Percentiles rank a stretch among this genome's conserved stretches.
phyloP scores from a whole-genome alignment of 2,113 vertebrate species.

The Cheilinus undulatus region DNA sequence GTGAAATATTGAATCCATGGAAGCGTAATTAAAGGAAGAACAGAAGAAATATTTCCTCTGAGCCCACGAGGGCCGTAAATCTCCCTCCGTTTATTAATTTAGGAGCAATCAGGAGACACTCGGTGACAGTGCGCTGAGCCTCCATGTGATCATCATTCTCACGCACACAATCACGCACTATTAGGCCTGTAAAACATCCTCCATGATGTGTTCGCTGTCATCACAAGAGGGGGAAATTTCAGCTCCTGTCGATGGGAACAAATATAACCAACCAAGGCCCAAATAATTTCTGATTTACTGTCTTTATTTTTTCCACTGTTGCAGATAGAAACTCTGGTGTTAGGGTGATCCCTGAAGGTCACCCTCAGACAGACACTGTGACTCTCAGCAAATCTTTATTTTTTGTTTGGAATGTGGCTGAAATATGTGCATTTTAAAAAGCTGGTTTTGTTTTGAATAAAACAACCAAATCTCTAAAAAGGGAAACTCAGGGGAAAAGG shows the following conservation, averaged over 20 bases:
- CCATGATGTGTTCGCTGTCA: slow-evolving; percentile 25
- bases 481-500: no score
- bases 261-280: not conserved
- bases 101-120: slow-evolving; percentile 24
- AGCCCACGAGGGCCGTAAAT: slow-evolving; percentile 32
- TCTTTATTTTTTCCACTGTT: not conserved
- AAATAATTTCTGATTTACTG: not conserved
- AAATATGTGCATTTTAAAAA: not conserved
- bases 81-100: slow-evolving; percentile 32
- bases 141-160: slow-evolving; percentile 17
- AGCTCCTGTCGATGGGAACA: not conserved
- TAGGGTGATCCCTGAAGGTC: slow-evolving; percentile 10
- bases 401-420: no score
- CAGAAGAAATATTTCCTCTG: not conserved
- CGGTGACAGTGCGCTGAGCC: slow-evolving; percentile 8
- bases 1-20: not conserved
- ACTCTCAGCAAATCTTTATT: not conserved
- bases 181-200: slow-evolving; percentile 8
- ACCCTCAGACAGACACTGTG: not conserved
- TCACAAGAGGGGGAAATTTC: not conserved
- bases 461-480: no score
- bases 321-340: not conserved
- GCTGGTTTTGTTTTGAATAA: no score
- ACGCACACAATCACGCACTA: not conserved
- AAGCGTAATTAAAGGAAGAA: not conserved